Conservation (phyloP, 1,140 invertebrate species). For the Nasonia longicornis region DNA sequence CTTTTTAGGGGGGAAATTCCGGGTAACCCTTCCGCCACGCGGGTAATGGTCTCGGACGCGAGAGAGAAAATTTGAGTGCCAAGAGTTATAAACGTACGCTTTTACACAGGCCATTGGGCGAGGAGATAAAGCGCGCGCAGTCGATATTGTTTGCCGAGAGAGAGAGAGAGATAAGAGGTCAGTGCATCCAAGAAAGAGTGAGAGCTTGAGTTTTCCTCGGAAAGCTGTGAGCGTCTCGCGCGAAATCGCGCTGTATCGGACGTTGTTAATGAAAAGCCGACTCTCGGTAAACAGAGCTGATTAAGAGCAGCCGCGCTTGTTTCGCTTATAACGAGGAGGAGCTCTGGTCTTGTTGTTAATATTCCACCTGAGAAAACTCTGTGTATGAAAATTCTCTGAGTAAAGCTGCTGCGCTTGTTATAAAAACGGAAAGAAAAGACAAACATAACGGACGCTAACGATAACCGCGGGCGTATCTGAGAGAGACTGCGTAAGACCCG, state of each 20-base stretch:
- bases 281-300: no score
- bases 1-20: conserved; percentile 9
- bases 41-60: neutral
- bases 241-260: neutral
- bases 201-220: conserved; percentile 14
- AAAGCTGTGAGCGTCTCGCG: neutral
- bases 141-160: conserved; percentile 11
- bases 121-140: neutral
- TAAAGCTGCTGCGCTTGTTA: neutral
- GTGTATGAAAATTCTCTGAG: no score
- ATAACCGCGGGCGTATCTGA: neutral
- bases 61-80: neutral
- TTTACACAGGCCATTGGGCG: conserved; percentile 1
- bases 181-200: conserved; percentile 8
- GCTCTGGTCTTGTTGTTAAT: no score
- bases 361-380: no score
- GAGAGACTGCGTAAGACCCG: neutral
- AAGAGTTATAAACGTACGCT: neutral
- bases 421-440: conserved; percentile 6
- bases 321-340: no score
- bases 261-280: neutral
- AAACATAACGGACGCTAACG: conserved; percentile 3
- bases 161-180: conserved; percentile 36
- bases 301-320: no score
- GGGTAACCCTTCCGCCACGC: neutral